phyloP scores from a whole-genome alignment of 2,888 invertebrate genomes.

The Argyresthia albistria region DNA sequence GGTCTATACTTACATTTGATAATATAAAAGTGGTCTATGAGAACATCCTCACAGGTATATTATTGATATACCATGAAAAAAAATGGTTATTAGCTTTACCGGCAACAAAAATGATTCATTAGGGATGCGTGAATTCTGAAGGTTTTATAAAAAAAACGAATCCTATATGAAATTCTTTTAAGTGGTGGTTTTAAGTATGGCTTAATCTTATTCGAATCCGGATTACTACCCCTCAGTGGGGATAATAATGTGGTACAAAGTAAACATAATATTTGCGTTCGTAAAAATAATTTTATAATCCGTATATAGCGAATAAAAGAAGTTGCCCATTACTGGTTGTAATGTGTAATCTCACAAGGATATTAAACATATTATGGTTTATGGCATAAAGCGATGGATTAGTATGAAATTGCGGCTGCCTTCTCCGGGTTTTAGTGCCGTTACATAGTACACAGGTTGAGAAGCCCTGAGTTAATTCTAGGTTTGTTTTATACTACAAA shows the following conservation, averaged over 20 bases:
- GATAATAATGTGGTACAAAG: too few species aligned
- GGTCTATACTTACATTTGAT: conserved; percentile 10
- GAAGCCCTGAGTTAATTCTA: too few species aligned
- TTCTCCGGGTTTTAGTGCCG: neutral
- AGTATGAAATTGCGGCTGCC: neutral
- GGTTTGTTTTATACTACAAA: too few species aligned
- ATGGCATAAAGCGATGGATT: neutral
- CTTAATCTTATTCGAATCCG: too few species aligned
- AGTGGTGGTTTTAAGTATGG: too few species aligned
- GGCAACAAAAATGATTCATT: too few species aligned
- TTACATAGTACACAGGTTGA: neutral
- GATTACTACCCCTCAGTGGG: too few species aligned
- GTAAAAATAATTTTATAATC: neutral
- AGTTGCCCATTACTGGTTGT: neutral
- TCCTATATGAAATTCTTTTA: too few species aligned
- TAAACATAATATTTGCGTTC: neutral
- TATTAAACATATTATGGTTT: neutral
- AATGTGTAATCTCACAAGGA: neutral
- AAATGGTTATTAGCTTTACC: too few species aligned
- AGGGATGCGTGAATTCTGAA: too few species aligned
- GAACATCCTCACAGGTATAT: neutral
- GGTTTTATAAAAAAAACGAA: too few species aligned
- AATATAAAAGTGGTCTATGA: neutral
- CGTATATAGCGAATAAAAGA: neutral
- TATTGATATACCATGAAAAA: neutral